These are phyloP conservation scores for Tenualosa thibaudeaui DNA, from an alignment of 2,797 vertebrate genomes.

Conservation along the genomic window DNA sequence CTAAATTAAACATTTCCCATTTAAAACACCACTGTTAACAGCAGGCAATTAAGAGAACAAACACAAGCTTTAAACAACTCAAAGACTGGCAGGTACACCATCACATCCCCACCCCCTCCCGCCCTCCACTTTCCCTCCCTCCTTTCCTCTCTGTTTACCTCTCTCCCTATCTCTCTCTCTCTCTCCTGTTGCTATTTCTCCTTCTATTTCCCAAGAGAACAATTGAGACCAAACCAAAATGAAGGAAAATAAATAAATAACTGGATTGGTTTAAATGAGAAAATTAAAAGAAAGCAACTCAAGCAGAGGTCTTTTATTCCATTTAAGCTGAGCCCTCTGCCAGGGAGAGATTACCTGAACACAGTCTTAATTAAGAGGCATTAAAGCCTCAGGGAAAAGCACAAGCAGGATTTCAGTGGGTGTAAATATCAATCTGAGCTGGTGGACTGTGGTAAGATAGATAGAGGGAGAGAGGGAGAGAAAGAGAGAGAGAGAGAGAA, in stretches of 20 bases:
- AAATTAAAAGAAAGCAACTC: slow-evolving; percentile 19
- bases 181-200: not conserved
- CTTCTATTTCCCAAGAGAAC: slow-evolving; percentile 10
- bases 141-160: not conserved
- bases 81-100: slow-evolving; percentile 5
- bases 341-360: not conserved
- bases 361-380: slow-evolving; percentile 29
- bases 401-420: not conserved
- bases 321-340: slow-evolving; percentile 27
- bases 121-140: not conserved
- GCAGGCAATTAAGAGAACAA: slow-evolving; percentile 24
- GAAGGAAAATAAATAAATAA: not conserved
- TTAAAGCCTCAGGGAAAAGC: not conserved
- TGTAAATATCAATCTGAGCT: slow-evolving; percentile 11
- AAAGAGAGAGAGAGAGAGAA: not conserved
- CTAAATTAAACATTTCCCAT: not conserved
- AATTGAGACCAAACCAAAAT: not conserved
- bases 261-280: not conserved
- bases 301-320: slow-evolving; percentile 24
- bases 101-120: not conserved
- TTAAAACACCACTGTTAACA: not conserved
- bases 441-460: not conserved
- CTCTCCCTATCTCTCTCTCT: not conserved
- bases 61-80: slow-evolving; percentile 5
- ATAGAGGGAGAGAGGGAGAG: no score